Evolutionary conservation across 2,113 vertebrate genomes (phyloP), one percentile per base, ranked within the genome.

Genomic region (Calypte anna): DNA sequence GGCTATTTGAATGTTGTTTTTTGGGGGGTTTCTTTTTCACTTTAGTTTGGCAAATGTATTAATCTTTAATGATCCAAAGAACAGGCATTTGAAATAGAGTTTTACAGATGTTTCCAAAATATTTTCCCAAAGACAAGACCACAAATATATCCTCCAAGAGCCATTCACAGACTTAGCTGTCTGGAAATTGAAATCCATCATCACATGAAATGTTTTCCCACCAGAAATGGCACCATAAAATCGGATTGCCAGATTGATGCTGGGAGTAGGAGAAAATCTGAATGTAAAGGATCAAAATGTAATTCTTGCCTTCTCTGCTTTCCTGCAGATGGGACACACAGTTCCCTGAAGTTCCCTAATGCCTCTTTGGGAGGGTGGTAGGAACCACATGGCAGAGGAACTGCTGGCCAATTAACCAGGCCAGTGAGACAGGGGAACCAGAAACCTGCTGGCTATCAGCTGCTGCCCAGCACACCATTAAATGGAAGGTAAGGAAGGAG

Each of bases 21-120:
- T 81, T 53, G 21, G 51, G 30, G 48, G 20, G 0, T 0, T 40
- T 40, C 64, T 86, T 76, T 76, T 81, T 51, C 25, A 54, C 27
- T 76, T 88, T 67, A 58, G 25, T 90, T 75, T 88, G 55, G 54
- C 1, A 0, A 88, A 73, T 10, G 36, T 5, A 28, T 70, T 86
- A 40, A 64, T 76, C 38, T 73, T 54, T 38, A 86, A 86, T 64
- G 3, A 89, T 59, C 25, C 64, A 90, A 94, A 83, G 10, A 0
- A 0, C 18, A 95, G 33, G 58, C 4, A 80, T 55, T 28, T 91
- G 54, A 83, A 94, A 82, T 20, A 90, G 28, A 6, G 7, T 73
- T 95, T 89, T 92, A 75, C 86, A 86, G 94, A 90, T 84, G 61
- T 86, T 95, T 84, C 61, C 53, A 88, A 92, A 96, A 84, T 84